phyloP scores from a whole-genome alignment of 92 coral and sea anemone genomes.

The Porites lobata region DNA sequence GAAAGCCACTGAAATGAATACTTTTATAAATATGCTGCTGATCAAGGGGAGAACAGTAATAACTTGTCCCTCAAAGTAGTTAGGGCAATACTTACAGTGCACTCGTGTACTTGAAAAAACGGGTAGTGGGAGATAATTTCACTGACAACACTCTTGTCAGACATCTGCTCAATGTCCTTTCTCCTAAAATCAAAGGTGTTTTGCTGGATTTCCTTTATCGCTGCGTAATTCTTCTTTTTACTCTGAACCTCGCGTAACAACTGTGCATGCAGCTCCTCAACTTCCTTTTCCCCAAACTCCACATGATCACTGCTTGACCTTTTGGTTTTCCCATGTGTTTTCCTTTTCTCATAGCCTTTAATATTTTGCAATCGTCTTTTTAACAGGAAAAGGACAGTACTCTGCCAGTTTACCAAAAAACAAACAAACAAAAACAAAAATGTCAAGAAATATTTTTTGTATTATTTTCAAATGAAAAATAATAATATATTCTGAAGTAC shows the following conservation, averaged over 20 bases:
- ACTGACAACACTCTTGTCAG: background rate
- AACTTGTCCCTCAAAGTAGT: background rate
- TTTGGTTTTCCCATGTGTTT: background rate
- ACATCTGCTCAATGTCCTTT: background rate
- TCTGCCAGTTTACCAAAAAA: background rate
- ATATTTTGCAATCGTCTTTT: constrained; percentile 6
- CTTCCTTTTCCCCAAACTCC: background rate
- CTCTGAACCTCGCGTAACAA: background rate
- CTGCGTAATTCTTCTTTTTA: background rate
- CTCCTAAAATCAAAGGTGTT: background rate
- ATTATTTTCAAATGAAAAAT: no score
- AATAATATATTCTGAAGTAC: no score
- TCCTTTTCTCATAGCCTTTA: constrained; percentile 11
- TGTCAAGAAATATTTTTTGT: no score
- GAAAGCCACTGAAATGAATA: no score
- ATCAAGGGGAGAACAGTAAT: no score
- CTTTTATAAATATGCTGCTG: no score
- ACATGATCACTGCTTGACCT: background rate
- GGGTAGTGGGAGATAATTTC: background rate
- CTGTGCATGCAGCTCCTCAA: background rate
- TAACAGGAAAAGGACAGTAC: background rate
- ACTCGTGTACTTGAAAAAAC: constrained; percentile 1
- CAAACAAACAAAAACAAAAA: no score
- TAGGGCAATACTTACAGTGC: constrained; percentile 10
- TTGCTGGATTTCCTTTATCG: constrained; percentile 7